These are phyloP conservation scores for Cygnus atratus DNA, from an alignment of 2,113 vertebrate genomes.

Conservation along the genomic window DNA sequence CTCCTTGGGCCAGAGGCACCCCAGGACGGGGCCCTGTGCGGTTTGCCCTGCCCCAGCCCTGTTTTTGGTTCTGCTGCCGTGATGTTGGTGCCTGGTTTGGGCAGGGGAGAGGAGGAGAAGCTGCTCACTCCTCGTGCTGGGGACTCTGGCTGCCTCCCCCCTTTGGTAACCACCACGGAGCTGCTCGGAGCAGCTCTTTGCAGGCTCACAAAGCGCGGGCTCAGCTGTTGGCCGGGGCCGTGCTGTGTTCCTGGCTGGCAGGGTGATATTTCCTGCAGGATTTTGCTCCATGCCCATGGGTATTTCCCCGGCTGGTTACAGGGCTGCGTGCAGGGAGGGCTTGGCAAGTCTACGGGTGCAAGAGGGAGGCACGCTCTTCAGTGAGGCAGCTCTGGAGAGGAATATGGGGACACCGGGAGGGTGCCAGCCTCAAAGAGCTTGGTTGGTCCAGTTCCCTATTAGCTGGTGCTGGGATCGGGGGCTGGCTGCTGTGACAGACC, in stretches of 20 bases:
- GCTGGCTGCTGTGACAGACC: not conserved
- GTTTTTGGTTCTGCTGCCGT: not conserved
- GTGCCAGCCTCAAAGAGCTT: not conserved
- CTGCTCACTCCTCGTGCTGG: accelerated
- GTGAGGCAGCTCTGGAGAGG: not conserved
- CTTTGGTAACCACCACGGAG: not conserved
- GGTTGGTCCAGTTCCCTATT: not conserved
- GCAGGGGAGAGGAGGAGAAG: not conserved
- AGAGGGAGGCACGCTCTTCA: not conserved
- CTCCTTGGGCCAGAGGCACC: not conserved
- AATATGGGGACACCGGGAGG: too few relatives aligned
- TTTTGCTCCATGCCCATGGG: not conserved
- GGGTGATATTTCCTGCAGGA: not conserved
- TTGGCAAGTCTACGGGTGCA: accelerated
- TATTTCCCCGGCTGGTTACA: not conserved
- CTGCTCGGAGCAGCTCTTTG: not conserved
- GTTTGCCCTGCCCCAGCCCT: not conserved
- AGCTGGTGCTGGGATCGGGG: not conserved
- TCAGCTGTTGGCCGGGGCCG: accelerated
- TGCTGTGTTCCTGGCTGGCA: not conserved
- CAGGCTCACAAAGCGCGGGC: accelerated
- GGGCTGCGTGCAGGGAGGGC: accelerated
- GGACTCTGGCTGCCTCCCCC: not conserved
- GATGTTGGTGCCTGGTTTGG: accelerated
- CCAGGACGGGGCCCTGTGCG: accelerated